These are phyloP conservation scores for Phoxinus dragarum DNA, from an alignment of 2,797 vertebrate genomes.

Conservation along the genomic window DNA sequence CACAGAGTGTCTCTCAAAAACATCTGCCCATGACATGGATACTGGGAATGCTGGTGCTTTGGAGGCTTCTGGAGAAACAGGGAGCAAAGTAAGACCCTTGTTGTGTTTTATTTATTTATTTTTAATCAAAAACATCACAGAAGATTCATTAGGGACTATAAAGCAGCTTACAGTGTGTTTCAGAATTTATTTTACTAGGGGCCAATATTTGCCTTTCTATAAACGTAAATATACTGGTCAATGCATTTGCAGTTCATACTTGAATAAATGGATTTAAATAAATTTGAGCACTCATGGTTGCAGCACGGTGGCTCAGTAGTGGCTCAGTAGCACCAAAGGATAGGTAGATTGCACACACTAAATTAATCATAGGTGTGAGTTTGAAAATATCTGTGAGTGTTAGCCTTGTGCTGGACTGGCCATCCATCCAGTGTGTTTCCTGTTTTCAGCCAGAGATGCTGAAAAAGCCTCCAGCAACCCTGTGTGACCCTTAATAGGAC, in stretches of 20 bases:
- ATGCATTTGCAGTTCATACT: neutral
- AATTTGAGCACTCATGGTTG: neutral
- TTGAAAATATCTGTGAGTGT: too few species aligned
- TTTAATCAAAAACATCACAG: too few species aligned
- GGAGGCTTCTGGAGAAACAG: constrained; percentile 75
- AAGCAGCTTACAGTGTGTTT: too few species aligned
- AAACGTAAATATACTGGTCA: neutral
- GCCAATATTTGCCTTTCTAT: neutral
- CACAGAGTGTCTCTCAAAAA: constrained; percentile 64
- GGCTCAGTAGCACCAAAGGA: neutral
- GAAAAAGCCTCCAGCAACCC: too few species aligned
- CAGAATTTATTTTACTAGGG: neutral
- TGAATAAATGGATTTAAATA: neutral
- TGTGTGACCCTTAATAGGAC: too few species aligned
- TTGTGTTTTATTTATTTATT: neutral
- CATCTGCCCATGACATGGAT: constrained; percentile 76
- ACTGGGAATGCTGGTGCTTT: constrained; percentile 67
- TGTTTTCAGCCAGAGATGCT: too few species aligned
- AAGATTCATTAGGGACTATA: too few species aligned
- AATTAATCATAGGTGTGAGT: too few species aligned
- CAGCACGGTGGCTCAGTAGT: neutral
- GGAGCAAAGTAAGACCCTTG: constrained; percentile 76
- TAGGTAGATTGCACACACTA: neutral
- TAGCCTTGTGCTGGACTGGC: too few species aligned
- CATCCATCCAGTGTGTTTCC: too few species aligned